phyloP scores from a whole-genome alignment of 1,140 invertebrate species.

The Oncopeltus fasciatus region DNA sequence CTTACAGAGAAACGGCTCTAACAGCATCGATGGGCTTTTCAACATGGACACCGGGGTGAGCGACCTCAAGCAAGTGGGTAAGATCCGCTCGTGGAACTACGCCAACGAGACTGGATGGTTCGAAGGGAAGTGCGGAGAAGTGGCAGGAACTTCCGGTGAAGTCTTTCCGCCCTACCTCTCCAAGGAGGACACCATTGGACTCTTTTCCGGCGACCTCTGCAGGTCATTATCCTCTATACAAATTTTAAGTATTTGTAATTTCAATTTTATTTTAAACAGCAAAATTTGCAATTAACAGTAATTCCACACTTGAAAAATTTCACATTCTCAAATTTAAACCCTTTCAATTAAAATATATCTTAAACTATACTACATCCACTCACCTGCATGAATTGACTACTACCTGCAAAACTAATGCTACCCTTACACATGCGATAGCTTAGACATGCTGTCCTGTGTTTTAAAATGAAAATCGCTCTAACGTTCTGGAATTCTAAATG shows the following conservation, averaged over 20 bases:
- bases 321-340: too few species aligned
- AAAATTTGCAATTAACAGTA: too few species aligned
- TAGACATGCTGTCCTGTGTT: too few species aligned
- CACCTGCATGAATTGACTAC: too few species aligned
- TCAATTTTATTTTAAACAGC: too few species aligned
- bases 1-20: constrained; percentile 55
- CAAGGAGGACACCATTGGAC: constrained; percentile 34
- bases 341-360: too few species aligned
- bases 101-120: constrained; percentile 42
- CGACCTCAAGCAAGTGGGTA: constrained; percentile 43
- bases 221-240: constrained; percentile 31
- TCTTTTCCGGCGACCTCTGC: constrained; percentile 56
- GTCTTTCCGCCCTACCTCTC: constrained; percentile 49
- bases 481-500: too few species aligned
- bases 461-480: too few species aligned
- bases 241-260: not conserved
- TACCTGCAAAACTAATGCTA: too few species aligned
- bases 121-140: constrained; percentile 37
- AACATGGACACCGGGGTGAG: constrained; percentile 53
- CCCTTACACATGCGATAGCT: too few species aligned
- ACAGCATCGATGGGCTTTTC: constrained; percentile 43
- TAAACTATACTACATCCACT: too few species aligned
- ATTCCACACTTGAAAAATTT: too few species aligned
- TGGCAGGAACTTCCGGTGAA: constrained; percentile 58
- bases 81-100: constrained; percentile 52